Base-by-base conservation (phyloP, 2,888 invertebrate species). In the Peribatodes rhomboidaria region DNA sequence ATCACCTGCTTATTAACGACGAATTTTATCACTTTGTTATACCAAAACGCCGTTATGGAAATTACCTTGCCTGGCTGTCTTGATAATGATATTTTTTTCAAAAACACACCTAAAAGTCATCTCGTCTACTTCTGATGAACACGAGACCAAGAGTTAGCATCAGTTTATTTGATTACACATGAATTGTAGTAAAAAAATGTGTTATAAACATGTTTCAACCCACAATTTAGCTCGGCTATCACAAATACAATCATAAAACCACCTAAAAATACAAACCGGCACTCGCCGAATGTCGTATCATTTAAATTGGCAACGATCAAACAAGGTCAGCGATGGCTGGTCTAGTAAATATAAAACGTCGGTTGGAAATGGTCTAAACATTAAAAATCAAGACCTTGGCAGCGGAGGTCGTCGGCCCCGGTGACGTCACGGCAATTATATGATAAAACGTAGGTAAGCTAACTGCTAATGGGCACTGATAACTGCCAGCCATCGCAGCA, bases 401-500 rank as follows among this genome's bases (percentile, higher is more conserved):
- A 9, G 61, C 46, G 41, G 64, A 77, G 80, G 68, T 79, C 78
- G 60, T 75, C 73, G 76, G 54, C 76, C 68, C 18, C 42, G 62
- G 22, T 73, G 78, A 78, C 76, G 76, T 76, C 71, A 74, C 58
- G 62, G 61, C 70, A 74, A 78, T 79, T 78, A 76, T 73, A 66
- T 74, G 78, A 80, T 80, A 80, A 77, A 70, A 41, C 27, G 57
- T 68, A 62, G 16, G 65, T 44, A 64, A 57, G 64, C 59, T 63
- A 41, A 63, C 57, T 52, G 53, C 61, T 67, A 68, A 67, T 68
- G 60, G 61, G 27, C 35, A 31, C 60, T 62, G 70, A 71, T 71
- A 68, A 53, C 37, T 56, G 44, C 33, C 41, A 61, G 57, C n/a
- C 33, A 59, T 18, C 49, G 18, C n/a, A 42, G 2, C 2, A 33